Evolutionary conservation across 2,113 vertebrate species (phyloP).

Genomic region (Nothoprocta pentlandii): DNA sequence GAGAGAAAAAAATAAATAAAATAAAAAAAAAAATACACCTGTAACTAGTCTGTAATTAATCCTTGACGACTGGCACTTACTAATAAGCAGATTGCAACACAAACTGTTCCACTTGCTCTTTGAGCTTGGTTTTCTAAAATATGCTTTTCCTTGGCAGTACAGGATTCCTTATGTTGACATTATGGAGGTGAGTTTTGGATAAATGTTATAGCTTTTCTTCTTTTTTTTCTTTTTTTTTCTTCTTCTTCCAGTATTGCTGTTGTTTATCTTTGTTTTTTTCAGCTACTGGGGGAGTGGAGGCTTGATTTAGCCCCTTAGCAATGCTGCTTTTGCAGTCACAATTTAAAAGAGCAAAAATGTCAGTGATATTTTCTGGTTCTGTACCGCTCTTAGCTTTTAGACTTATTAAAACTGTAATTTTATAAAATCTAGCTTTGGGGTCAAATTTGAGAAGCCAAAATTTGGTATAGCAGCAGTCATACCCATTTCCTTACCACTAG

Average conservation of each 20-base stretch:
- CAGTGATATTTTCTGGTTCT: neutral
- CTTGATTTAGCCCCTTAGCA: neutral
- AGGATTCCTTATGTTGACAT: neutral
- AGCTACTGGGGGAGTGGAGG: neutral
- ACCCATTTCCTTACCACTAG: fast-evolving
- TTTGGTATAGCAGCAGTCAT: neutral
- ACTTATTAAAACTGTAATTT: neutral
- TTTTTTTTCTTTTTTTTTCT: neutral
- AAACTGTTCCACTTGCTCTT: neutral
- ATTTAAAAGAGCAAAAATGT: neutral
- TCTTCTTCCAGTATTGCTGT: neutral
- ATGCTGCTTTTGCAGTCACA: fast-evolving
- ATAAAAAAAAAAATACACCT: neutral
- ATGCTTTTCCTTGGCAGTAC: neutral
- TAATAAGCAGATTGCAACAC: neutral
- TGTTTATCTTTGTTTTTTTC: neutral
- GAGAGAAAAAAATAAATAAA: no score
- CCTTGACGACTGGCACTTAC: neutral
- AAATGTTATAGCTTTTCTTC: neutral
- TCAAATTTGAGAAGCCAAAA: neutral
- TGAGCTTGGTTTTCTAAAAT: neutral
- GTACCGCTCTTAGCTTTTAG: neutral
- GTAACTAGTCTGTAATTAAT: neutral
- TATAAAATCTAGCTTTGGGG: neutral
- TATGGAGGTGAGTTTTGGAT: neutral